These are phyloP conservation scores for Alligator mississippiensis DNA, from an alignment of 2,113 vertebrate genomes.

Conservation along the genomic window DNA sequence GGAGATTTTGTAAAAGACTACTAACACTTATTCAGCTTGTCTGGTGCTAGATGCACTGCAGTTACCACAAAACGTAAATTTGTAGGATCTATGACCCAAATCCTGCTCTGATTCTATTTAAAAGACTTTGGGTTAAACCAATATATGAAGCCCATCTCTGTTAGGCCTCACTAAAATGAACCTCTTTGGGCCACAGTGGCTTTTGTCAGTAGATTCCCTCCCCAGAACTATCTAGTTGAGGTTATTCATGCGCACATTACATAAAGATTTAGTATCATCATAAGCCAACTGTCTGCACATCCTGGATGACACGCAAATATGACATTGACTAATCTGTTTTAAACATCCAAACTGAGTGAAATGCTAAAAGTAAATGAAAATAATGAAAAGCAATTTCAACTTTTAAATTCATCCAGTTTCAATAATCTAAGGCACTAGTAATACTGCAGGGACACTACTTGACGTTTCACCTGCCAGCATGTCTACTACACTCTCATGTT, in stretches of 20 bases:
- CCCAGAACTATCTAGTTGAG: neutral
- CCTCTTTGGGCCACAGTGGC: neutral
- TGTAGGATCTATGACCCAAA: too few species aligned
- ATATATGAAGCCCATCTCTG: neutral
- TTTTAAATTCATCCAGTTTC: neutral
- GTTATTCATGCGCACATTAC: neutral
- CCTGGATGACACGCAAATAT: neutral
- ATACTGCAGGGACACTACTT: neutral
- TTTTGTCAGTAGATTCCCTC: neutral
- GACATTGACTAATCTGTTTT: neutral
- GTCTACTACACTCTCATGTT: neutral
- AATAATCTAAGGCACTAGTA: neutral
- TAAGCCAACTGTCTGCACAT: neutral
- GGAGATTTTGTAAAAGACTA: accelerated
- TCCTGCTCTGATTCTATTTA: neutral
- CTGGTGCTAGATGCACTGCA: neutral
- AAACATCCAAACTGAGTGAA: neutral
- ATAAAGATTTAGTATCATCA: neutral
- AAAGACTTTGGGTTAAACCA: neutral
- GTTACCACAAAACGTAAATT: too few species aligned
- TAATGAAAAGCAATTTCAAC: neutral
- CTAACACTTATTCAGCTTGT: neutral
- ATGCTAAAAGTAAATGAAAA: neutral
- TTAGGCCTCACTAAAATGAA: neutral
- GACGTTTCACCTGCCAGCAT: neutral